Conservation (phyloP, 2,113 vertebrate species). For the Lampris megalopsis region DNA sequence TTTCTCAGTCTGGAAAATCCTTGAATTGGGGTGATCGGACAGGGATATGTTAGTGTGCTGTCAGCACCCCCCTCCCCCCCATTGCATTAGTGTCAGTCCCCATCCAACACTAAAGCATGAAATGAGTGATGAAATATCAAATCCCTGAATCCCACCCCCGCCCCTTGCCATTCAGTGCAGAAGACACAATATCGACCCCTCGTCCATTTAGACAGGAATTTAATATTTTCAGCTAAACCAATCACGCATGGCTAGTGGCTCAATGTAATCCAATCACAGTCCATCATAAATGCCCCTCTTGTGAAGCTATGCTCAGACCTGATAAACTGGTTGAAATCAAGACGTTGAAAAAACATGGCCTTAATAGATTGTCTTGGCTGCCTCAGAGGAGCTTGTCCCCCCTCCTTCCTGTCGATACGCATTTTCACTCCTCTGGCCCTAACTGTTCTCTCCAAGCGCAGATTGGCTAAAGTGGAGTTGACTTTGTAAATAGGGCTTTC, state of each 20-base stretch:
- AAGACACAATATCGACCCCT: slow-evolving; percentile 74
- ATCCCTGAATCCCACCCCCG: slow-evolving; percentile 59
- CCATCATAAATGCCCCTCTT: slow-evolving; percentile 73
- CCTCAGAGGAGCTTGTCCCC: slow-evolving; percentile 73
- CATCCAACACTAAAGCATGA: slow-evolving; percentile 73
- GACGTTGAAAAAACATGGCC: slow-evolving; percentile 73
- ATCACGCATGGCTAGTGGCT: slow-evolving; percentile 78
- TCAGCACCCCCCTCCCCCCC: slow-evolving; percentile 68
- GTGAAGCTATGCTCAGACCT: slow-evolving; percentile 70
- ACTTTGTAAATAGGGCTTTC: slow-evolving; percentile 81
- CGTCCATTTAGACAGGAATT: slow-evolving; percentile 80
- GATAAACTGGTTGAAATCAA: slow-evolving; percentile 81
- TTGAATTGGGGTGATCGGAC: slow-evolving; percentile 69
- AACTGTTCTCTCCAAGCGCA: slow-evolving; percentile 72
- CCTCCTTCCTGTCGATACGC: slow-evolving; percentile 72
- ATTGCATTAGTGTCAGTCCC: slow-evolving; percentile 79
- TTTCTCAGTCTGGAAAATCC: slow-evolving; percentile 57
- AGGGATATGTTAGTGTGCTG: slow-evolving; percentile 71
- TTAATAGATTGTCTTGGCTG: slow-evolving; percentile 80
- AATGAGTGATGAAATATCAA: slow-evolving; percentile 83
- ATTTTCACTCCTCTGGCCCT: slow-evolving; percentile 70
- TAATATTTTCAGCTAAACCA: slow-evolving; percentile 85
- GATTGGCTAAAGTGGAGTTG: slow-evolving; percentile 85
- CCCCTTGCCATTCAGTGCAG: slow-evolving; percentile 53
- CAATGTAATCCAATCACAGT: slow-evolving; percentile 82